phyloP scores from a whole-genome alignment of 2,888 invertebrate genomes.

The Napeogenes sylphis region DNA sequence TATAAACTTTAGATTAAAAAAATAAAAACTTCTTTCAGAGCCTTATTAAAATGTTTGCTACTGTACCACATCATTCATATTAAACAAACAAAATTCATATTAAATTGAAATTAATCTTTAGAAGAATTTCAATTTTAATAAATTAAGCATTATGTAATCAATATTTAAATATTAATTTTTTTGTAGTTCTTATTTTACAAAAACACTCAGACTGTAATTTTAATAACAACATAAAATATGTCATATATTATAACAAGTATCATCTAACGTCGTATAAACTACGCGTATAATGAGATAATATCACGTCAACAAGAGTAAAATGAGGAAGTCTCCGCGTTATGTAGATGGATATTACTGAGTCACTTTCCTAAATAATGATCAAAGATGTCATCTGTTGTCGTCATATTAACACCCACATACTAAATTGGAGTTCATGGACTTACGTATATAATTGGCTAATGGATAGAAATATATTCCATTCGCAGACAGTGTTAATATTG shows the following conservation, averaged over 20 bases:
- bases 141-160: no score
- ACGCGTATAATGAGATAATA: slow-evolving; percentile 18
- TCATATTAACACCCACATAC: slow-evolving; percentile 3
- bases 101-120: background rate
- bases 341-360: slow-evolving; percentile 24
- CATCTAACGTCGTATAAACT: no score
- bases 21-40: slow-evolving; percentile 13
- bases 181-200: no score
- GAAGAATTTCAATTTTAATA: no score
- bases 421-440: slow-evolving; percentile 3
- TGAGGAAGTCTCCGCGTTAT: slow-evolving; percentile 24
- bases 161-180: no score
- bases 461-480: background rate
- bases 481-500: background rate
- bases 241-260: no score
- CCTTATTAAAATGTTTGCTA: no score
- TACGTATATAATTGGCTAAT: slow-evolving; percentile 1
- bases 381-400: slow-evolving; percentile 8
- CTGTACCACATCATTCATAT: background rate
- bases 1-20: slow-evolving; percentile 22
- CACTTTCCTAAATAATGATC: slow-evolving; percentile 20
- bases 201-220: no score
- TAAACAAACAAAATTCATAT: slow-evolving; percentile 8
- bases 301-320: slow-evolving; percentile 17
- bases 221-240: no score